phyloP scores from a whole-genome alignment of 2,113 vertebrate species.

The Notarius quadriscutis region DNA sequence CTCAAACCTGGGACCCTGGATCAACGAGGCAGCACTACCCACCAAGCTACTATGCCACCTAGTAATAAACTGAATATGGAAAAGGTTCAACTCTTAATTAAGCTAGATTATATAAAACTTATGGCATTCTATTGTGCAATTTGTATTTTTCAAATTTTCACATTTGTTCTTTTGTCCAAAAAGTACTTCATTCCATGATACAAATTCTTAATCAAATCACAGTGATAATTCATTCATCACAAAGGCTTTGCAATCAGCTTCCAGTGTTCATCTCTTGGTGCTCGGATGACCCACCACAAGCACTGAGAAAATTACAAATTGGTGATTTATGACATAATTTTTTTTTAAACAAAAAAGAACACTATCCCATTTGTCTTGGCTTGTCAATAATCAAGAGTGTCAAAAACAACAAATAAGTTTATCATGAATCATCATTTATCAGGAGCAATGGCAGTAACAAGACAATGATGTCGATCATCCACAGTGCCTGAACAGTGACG shows the following conservation, averaged over 20 bases:
- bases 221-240: not conserved
- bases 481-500: not conserved
- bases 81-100: not conserved
- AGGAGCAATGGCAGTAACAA: not conserved
- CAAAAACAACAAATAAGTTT: constrained; percentile 11
- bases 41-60: not conserved
- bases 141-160: not conserved
- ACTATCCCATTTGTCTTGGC: not conserved
- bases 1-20: not conserved
- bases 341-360: not conserved
- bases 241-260: not conserved
- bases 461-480: not conserved
- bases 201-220: not conserved
- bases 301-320: not conserved
- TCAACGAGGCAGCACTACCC: not conserved
- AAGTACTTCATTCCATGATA: not conserved
- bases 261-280: not conserved
- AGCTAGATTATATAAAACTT: not conserved
- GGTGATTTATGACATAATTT: not conserved
- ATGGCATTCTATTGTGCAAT: not conserved
- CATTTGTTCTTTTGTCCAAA: not conserved
- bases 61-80: not conserved
- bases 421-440: constrained; percentile 21
- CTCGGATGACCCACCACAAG: not conserved
- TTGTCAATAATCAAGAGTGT: constrained; percentile 2